phyloP scores from a whole-genome alignment of 1,140 invertebrate species.

The Sycobia sp. region DNA sequence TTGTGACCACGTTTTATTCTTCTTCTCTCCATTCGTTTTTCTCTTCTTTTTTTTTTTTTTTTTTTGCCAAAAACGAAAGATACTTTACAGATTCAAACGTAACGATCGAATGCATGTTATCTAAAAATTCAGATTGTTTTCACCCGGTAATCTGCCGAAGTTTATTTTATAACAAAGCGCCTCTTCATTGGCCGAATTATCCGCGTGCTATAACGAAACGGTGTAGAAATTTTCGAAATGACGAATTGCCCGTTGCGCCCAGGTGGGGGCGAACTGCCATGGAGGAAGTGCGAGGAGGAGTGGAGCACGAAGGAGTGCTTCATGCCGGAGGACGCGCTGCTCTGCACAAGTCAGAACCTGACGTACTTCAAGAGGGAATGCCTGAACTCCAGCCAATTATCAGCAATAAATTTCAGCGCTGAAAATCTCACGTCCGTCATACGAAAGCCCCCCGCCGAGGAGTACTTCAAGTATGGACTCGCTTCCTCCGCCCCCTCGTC shows the following conservation, averaged over 20 bases:
- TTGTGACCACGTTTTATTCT: too few species aligned
- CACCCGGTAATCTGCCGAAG: too few species aligned
- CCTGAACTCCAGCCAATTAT: conserved; percentile 58
- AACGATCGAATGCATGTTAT: too few species aligned
- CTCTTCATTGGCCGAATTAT: too few species aligned
- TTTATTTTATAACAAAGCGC: too few species aligned
- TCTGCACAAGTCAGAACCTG: conserved; percentile 66
- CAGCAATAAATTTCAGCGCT: conserved; percentile 49
- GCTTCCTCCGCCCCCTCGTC: not conserved
- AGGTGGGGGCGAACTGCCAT: conserved; percentile 68
- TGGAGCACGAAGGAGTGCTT: conserved; percentile 79
- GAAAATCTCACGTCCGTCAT: conserved; percentile 39
- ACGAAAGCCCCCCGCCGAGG: conserved; percentile 76
- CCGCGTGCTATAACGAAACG: too few species aligned
- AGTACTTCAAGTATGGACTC: conserved; percentile 77
- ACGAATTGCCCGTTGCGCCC: too few species aligned
- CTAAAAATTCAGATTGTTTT: too few species aligned
- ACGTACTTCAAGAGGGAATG: conserved; percentile 69
- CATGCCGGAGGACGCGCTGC: conserved; percentile 69
- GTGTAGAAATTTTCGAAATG: too few species aligned
- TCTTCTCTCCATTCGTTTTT: too few species aligned
- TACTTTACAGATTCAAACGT: too few species aligned
- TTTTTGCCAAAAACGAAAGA: not conserved
- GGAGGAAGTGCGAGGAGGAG: conserved; percentile 75
- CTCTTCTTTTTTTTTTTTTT: not conserved